These are phyloP conservation scores for Ailuropoda melanoleuca DNA, from an alignment of 2,113 vertebrate genomes.

Conservation along the genomic window DNA sequence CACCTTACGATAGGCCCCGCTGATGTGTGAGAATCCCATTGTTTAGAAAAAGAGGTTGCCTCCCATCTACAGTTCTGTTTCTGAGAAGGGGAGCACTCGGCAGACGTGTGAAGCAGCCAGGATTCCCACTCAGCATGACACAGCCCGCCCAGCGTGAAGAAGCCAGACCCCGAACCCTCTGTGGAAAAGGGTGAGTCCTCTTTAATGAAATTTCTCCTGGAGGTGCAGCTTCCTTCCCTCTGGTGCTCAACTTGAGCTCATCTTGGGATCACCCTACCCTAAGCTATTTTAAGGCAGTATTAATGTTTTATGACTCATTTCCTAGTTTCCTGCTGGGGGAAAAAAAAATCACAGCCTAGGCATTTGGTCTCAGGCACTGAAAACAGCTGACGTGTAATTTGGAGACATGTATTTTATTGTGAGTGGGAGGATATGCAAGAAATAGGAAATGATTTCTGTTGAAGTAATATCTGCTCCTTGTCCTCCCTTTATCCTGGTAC, in stretches of 20 bases:
- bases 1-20: neutral
- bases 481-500: neutral
- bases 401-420: slow-evolving; percentile 67
- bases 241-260: slow-evolving; percentile 41
- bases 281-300: slow-evolving; percentile 78
- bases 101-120: slow-evolving; percentile 68
- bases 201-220: slow-evolving; percentile 66
- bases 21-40: slow-evolving; percentile 70
- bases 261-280: slow-evolving; percentile 61
- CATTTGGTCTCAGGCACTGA: slow-evolving; percentile 39
- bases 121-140: slow-evolving; percentile 28
- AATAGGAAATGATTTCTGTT: slow-evolving; percentile 57
- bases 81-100: slow-evolving; percentile 17
- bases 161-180: neutral
- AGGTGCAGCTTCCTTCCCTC: slow-evolving; percentile 53
- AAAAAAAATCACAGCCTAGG: slow-evolving; percentile 46
- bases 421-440: slow-evolving; percentile 53
- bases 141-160: slow-evolving; percentile 8
- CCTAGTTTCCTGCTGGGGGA: slow-evolving; percentile 60
- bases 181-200: slow-evolving; percentile 57
- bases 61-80: slow-evolving; percentile 63
- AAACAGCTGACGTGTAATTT: slow-evolving; percentile 72
- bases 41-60: slow-evolving; percentile 38
- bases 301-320: slow-evolving; percentile 82
- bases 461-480: neutral